Conservation (phyloP, 1,140 invertebrate species). For the Drosophila lacertosa region DNA sequence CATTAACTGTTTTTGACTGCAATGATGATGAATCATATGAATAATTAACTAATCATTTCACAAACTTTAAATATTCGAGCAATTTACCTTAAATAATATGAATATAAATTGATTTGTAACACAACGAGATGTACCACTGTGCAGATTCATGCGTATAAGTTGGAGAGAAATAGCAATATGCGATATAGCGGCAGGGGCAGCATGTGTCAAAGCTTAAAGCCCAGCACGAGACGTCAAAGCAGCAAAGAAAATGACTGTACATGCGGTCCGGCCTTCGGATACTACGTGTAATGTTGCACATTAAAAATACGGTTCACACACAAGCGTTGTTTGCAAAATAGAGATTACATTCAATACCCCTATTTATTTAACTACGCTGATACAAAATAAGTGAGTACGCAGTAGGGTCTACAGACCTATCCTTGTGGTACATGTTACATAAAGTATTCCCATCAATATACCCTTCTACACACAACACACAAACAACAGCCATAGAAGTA, state of each 20-base stretch:
- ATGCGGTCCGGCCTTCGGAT: not conserved
- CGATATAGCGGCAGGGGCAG: constrained; percentile 10
- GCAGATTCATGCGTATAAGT: constrained; percentile 14
- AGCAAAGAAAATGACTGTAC: constrained; percentile 7
- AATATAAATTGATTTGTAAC: not conserved
- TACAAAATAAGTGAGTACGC: not conserved
- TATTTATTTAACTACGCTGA: not conserved
- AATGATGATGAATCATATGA: constrained; percentile 47
- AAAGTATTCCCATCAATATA: constrained; percentile 18
- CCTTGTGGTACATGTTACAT: not conserved
- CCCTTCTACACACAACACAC: constrained; percentile 32
- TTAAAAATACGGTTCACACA: not conserved
- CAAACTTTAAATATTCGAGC: not conserved
- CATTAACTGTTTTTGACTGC: constrained; percentile 33
- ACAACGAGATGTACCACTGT: constrained; percentile 43
- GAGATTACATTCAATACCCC: not conserved
- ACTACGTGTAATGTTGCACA: constrained; percentile 1
- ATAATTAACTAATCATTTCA: constrained; percentile 33
- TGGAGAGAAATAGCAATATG: constrained; percentile 28
- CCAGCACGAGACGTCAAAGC: constrained; percentile 64
- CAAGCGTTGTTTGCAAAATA: not conserved
- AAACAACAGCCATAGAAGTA: constrained; percentile 27
- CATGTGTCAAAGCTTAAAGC: constrained; percentile 39
- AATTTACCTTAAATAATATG: not conserved
- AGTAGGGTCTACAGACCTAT: not conserved